These are phyloP conservation scores for Cladopsammia gracilis DNA, from an alignment of 64 coral and sea anemone genomes.

Conservation along the genomic window DNA sequence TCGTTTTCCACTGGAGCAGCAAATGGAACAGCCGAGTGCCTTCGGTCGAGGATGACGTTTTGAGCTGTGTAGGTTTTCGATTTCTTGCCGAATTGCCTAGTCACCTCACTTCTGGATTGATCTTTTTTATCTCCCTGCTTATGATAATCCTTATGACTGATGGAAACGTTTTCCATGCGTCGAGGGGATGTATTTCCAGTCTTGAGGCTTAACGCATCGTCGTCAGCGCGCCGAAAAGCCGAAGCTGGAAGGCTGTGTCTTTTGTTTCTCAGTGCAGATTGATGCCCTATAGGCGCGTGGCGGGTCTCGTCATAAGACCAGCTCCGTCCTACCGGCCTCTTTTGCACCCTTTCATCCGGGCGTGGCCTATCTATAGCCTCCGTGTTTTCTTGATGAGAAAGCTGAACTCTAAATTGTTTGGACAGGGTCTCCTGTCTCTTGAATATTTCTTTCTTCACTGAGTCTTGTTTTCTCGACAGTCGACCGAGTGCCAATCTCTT, in stretches of 20 bases:
- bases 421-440: neutral
- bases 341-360: neutral
- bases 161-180: neutral
- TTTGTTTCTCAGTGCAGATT: neutral
- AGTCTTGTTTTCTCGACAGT: constrained; percentile 5
- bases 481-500: constrained; percentile 2
- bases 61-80: neutral
- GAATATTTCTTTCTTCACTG: neutral
- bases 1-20: neutral
- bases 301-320: neutral
- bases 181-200: neutral
- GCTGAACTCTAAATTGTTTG: neutral
- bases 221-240: neutral
- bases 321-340: neutral
- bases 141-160: neutral
- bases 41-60: neutral
- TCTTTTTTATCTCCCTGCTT: neutral
- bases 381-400: neutral
- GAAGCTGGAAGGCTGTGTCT: constrained; percentile 16
- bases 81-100: neutral
- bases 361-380: neutral
- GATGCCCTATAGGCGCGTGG: neutral
- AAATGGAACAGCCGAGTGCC: neutral
- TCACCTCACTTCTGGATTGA: no score
- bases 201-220: neutral